Conservation (phyloP, 2,888 invertebrate genomes). For the Linnaemya tessellans region DNA sequence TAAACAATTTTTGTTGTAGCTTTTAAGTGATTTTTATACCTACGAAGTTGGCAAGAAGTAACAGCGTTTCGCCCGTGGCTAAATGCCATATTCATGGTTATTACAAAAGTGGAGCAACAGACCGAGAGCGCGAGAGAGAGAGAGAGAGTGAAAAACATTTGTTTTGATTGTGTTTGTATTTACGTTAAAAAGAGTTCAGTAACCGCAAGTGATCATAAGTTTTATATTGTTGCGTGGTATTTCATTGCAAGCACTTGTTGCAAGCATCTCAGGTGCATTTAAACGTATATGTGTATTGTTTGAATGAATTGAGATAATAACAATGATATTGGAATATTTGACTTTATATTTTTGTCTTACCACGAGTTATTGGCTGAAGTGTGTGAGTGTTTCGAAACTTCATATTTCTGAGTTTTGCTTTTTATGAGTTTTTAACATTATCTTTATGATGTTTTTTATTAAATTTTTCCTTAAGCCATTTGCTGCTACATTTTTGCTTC, state of each 20-base stretch:
- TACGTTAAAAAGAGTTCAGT: conserved; percentile 4
- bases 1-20: conserved; percentile 47
- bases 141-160: background rate
- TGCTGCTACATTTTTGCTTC: conserved; percentile 56
- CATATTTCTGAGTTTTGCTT: conserved; percentile 20
- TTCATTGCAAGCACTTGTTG: conserved; percentile 53
- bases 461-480: conserved; percentile 47
- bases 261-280: conserved; percentile 62
- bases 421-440: conserved; percentile 43
- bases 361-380: background rate
- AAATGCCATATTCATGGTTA: conserved; percentile 50
- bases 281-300: conserved; percentile 5
- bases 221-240: conserved; percentile 9
- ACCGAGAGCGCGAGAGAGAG: background rate
- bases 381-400: too few species aligned
- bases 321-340: conserved; percentile 25
- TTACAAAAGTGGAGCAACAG: background rate
- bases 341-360: conserved; percentile 3
- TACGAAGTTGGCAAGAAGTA: conserved; percentile 45
- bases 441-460: background rate
- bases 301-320: conserved; percentile 18
- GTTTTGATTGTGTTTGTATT: background rate
- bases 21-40: conserved; percentile 13
- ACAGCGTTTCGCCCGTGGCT: conserved; percentile 53
- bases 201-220: conserved; percentile 62